phyloP scores from a whole-genome alignment of 2,113 vertebrate genomes.

The Strigops habroptila region DNA sequence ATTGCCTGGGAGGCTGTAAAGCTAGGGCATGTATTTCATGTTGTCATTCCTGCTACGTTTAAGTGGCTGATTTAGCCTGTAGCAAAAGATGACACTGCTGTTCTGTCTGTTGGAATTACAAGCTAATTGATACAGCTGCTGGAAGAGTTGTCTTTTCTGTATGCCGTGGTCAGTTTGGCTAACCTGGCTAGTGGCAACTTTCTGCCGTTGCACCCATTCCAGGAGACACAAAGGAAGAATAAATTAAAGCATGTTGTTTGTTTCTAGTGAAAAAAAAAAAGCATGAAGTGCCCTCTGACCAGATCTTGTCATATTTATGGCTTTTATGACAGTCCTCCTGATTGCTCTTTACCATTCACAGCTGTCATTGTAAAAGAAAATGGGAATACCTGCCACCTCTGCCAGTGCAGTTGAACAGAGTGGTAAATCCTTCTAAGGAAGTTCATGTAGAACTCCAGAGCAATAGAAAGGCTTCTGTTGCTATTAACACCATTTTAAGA shows the following conservation, averaged over 20 bases:
- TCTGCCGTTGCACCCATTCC: not conserved
- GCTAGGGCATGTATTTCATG: not conserved
- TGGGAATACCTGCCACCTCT: not conserved
- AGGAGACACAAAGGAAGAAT: not conserved
- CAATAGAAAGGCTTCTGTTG: not conserved
- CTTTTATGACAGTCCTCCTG: not conserved
- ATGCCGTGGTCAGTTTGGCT: not conserved
- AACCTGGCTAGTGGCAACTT: not conserved
- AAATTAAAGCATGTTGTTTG: not conserved
- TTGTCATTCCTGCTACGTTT: not conserved
- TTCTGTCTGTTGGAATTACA: not conserved
- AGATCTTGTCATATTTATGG: not conserved
- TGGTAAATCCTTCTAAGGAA: not conserved
- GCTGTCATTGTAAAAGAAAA: not conserved
- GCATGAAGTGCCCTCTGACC: not conserved
- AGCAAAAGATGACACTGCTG: not conserved
- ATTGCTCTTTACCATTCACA: not conserved
- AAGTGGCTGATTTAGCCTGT: not conserved
- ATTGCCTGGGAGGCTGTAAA: not conserved
- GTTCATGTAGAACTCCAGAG: not conserved
- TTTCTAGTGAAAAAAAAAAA: not conserved
- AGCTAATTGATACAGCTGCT: not conserved
- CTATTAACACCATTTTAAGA: not conserved
- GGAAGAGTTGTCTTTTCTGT: not conserved
- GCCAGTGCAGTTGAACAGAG: not conserved